Conservation (phyloP, 2,797 vertebrate species). For the Lutjanus argentimaculatus region DNA sequence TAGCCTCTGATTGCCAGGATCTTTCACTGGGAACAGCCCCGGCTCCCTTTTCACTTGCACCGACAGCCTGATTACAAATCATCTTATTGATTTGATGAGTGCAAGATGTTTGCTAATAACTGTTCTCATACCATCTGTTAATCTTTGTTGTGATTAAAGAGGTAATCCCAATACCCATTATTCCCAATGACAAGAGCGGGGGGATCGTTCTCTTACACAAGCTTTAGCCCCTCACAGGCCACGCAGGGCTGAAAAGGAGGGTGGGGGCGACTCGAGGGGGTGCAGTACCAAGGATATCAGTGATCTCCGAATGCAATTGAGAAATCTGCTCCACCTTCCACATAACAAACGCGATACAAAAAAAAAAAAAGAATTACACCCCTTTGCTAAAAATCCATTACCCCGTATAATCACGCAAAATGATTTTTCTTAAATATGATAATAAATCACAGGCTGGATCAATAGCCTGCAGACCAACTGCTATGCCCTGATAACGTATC, state of each 20-base stretch:
- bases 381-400: conserved; percentile 95
- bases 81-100: conserved; percentile 95
- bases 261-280: neutral
- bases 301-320: conserved; percentile 90
- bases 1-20: conserved; percentile 88
- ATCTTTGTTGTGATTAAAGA: conserved; percentile 98
- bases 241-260: conserved; percentile 60
- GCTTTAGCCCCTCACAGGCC: conserved; percentile 85
- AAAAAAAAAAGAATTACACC: conserved; percentile 93
- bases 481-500: conserved; percentile 98
- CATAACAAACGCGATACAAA: conserved; percentile 91
- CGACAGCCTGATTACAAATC: conserved; percentile 89
- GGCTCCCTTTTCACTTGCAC: conserved; percentile 76
- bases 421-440: conserved; percentile 99
- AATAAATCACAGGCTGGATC: conserved; percentile 99
- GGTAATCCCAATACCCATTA: conserved; percentile 93
- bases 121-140: conserved; percentile 93
- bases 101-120: conserved; percentile 94
- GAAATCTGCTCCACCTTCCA: conserved; percentile 89
- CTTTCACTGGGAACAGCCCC: conserved; percentile 82
- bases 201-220: conserved; percentile 84
- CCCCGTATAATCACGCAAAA: conserved; percentile 98
- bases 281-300: conserved; percentile 86
- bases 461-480: conserved; percentile 96
- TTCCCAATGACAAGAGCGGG: conserved; percentile 94